phyloP scores from a whole-genome alignment of 2,113 vertebrate species.

The Galemys pyrenaicus region DNA sequence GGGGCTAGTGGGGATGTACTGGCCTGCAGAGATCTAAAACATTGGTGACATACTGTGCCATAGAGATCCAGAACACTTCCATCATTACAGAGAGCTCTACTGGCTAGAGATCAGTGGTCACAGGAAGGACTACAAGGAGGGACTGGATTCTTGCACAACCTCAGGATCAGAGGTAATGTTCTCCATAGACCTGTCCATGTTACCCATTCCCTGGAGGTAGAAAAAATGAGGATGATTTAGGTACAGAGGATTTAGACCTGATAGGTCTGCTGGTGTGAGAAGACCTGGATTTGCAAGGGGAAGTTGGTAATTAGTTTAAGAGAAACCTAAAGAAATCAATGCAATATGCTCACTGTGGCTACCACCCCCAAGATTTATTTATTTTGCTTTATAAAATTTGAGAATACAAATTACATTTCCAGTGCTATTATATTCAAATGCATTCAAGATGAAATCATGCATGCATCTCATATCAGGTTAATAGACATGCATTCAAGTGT shows the following conservation, averaged over 20 bases:
- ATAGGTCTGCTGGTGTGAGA: neutral
- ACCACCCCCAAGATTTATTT: conserved; percentile 77
- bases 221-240: neutral
- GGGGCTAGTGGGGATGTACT: neutral
- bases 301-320: conserved; percentile 68
- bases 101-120: neutral
- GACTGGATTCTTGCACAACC: rapidly evolving
- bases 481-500: conserved; percentile 68
- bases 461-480: conserved; percentile 76
- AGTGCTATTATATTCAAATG: conserved; percentile 81
- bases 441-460: conserved; percentile 75
- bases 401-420: conserved; percentile 82
- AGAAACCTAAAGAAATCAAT: conserved; percentile 72
- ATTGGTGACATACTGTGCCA: neutral
- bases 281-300: conserved; percentile 44
- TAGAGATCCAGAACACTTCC: neutral
- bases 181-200: neutral
- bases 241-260: neutral
- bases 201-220: neutral
- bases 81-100: neutral
- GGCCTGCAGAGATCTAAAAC: too few species aligned
- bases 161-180: neutral
- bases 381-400: conserved; percentile 80
- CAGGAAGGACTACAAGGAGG: neutral
- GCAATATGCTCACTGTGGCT: conserved; percentile 70